Evolutionary conservation across 2,888 invertebrate genomes (phyloP), one percentile per base, ranked within the genome.

Genomic region (Pinctada fucata): DNA sequence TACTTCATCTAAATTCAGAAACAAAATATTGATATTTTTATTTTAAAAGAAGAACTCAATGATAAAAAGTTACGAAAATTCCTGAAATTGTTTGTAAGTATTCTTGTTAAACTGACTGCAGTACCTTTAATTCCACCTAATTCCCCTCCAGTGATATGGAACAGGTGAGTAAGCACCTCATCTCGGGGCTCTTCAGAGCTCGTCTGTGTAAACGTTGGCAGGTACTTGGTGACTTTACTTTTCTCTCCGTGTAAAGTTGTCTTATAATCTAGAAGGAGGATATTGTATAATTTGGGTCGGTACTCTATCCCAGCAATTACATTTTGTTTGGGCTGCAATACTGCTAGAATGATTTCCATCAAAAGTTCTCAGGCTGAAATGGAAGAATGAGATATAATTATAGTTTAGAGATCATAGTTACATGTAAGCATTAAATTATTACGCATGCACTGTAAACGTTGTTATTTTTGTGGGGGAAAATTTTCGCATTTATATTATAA

Each of bases 331-430:
- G 90, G 90, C 67, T 89, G 84, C 8, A 91, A 79, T n/a, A 89
- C 90, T 72, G 87, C 88, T 47, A 90, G 78, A 65, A 88, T 86
- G 13, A 88, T 87, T 81, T 90, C 90, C 90, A 91, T 90, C 6
- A 68, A 58, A 58, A 58, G 6, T 13, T 58, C 1, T 58, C 6
- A 58, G 13, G 13, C 6, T 10, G 13, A 58, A 58, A 58, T 58
- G 13, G 13, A 58, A 6, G 58, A 58, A 58, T 31, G 31, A 31
- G 31, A 31, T 31, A 31, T 31, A 31, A 31, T 31, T 31, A 31
- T 31, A 31, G 31, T 31, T 31, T 31, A 31, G 31, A 31, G 31
- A 31, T 31, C 31, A 31, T 31, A 31, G 31, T 31, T 31, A 31
- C 31, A 31, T 31, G 31, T 31, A 31, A 31, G 31, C 31, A 31